Evolutionary conservation across 2,113 vertebrate species (phyloP).

Genomic region (Lycaon pictus): DNA sequence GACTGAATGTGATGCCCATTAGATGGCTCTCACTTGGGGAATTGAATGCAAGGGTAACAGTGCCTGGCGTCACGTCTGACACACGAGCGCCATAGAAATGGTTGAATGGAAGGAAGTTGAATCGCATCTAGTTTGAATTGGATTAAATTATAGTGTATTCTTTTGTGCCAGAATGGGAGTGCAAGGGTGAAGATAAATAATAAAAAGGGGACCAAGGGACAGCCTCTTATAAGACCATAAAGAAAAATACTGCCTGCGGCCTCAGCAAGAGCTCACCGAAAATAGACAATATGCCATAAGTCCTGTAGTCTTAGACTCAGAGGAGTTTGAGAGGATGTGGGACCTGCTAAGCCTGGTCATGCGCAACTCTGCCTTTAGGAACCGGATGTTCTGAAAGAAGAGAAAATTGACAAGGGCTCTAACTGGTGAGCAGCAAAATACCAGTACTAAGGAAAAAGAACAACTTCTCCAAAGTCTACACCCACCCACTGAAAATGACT

Average conservation of each 20-base stretch:
- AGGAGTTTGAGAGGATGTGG: not conserved
- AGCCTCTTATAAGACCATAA: not conserved
- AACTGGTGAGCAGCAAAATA: not conserved
- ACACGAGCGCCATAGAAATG: not conserved
- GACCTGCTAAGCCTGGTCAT: not conserved
- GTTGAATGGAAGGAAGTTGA: not conserved
- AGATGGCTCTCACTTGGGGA: not conserved
- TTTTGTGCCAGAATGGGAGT: not conserved
- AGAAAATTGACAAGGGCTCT: not conserved
- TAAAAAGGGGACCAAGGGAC: accelerated
- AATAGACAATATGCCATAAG: not conserved
- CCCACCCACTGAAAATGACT: not conserved
- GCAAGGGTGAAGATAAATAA: not conserved
- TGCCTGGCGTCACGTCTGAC: too few relatives aligned
- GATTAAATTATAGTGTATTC: too few relatives aligned
- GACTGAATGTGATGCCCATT: not conserved
- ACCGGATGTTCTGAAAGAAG: not conserved
- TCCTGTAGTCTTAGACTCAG: not conserved
- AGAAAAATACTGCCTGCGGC: not conserved
- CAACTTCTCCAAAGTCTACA: not conserved
- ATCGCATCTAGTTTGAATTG: not conserved
- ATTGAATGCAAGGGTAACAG: not conserved
- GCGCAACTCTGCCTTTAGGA: not conserved
- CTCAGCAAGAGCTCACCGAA: accelerated
- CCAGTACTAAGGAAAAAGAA: not conserved